Evolutionary conservation across 2,888 invertebrate genomes (phyloP).

Genomic region (Marronus borbonicus): DNA sequence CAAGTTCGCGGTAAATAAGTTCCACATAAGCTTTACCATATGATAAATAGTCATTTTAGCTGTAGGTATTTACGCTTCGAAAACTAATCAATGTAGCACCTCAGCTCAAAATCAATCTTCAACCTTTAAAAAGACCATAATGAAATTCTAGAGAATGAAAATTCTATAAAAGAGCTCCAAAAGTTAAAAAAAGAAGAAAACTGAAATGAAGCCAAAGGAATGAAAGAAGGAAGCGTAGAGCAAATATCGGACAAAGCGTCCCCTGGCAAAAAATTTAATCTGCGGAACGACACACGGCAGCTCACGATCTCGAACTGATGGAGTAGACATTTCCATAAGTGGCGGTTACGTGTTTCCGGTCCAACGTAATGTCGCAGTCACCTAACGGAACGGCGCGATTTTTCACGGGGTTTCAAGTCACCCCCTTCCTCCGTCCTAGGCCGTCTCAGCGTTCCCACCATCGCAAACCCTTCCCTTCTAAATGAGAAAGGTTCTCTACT

Average conservation of each 20-base stretch:
- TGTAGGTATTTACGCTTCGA: not conserved
- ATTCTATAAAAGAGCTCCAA: not conserved
- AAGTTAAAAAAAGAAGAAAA: not conserved
- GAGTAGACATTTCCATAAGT: conserved; percentile 52
- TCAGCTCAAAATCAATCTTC: not conserved
- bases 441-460: not conserved
- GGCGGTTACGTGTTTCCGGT: conserved; percentile 49
- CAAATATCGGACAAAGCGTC: conserved; percentile 40
- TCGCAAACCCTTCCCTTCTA: conserved; percentile 1
- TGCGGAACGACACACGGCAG: conserved; percentile 38
- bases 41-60: no score
- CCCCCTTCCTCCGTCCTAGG: conserved; percentile 4
- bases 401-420: conserved; percentile 52
- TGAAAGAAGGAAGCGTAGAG: conserved; percentile 33
- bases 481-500: conserved; percentile 31
- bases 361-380: conserved; percentile 59
- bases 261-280: conserved; percentile 44
- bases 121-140: not conserved
- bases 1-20: no score
- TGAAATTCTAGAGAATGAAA: no score
- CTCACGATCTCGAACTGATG: conserved; percentile 46
- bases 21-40: no score
- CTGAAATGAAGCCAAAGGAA: conserved; percentile 5
- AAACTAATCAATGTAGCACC: not conserved
- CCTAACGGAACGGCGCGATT: conserved; percentile 59